These are phyloP conservation scores for Holothuria scabra DNA, from an alignment of 53 echinoderm and acorn worm species.

Conservation along the genomic window DNA sequence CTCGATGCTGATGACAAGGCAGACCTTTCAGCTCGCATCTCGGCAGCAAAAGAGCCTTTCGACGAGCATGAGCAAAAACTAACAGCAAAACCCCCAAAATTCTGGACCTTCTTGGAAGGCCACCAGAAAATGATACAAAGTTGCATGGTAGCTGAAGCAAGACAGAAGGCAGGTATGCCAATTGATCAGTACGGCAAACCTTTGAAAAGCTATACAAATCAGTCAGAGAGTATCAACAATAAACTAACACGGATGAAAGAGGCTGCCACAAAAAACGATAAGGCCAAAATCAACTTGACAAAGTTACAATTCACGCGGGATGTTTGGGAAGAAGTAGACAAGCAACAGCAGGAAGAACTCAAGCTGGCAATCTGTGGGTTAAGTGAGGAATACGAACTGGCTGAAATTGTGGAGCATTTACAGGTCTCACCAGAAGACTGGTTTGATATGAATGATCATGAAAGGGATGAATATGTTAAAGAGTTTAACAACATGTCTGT, in stretches of 20 bases:
- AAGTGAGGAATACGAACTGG: background rate
- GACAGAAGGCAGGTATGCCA: background rate
- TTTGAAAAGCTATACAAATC: background rate
- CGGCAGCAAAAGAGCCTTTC: background rate
- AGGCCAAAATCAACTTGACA: background rate
- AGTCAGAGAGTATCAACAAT: slow-evolving; percentile 24
- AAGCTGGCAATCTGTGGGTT: background rate
- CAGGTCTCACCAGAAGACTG: background rate
- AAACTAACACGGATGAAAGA: background rate
- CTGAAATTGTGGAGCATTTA: background rate
- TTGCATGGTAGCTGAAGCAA: background rate
- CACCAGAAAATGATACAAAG: background rate
- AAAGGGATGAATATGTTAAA: background rate
- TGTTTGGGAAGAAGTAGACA: background rate
- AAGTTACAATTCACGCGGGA: background rate
- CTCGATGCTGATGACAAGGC: background rate
- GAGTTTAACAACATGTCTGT: background rate
- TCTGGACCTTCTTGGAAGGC: background rate
- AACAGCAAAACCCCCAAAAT: background rate
- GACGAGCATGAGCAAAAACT: background rate
- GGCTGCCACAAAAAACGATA: background rate
- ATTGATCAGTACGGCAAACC: background rate
- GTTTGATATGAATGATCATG: background rate
- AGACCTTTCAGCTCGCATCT: background rate
- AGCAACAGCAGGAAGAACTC: background rate